Base-by-base conservation (phyloP, 2,113 vertebrate genomes). In the Gasterosteus nipponicus region DNA sequence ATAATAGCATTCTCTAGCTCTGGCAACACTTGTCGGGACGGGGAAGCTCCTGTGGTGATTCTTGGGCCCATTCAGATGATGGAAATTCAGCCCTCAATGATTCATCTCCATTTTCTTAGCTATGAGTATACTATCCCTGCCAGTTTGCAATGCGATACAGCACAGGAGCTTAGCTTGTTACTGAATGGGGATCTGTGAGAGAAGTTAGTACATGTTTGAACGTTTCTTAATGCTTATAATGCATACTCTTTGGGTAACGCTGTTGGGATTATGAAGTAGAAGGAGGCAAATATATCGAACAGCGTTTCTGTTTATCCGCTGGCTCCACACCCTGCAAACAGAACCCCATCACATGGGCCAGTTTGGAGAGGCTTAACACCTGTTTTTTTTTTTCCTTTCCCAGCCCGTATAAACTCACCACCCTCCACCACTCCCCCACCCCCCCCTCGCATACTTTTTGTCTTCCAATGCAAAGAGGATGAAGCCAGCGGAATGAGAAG, bases 391-490 rank as follows among this genome's bases (percentile, higher is more conserved):
- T 83, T 89, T 60, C 80, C 76, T 75, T 67, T 51, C 69, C 60
- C 65, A 76, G 57, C 76, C 75, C 81, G 81, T 91, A 89, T 88
- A 91, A 90, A 92, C 88, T 90, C 85, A 87, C 88, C 22, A 26
- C 22, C 22, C 22, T 26, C 22, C 22, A 26, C 87, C n/a, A n/a
- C n/a, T n/a, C n/a, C n/a, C 86, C 82, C 85, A 80, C 87, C 79
- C 90, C 85, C 75, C 73, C 92, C 87, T 91, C 63, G 84, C 89
- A 91, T 89, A 89, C 89, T 88, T 92, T 93, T 92, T 93, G 91
- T 94, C 89, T 93, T 91, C 90, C 90, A 89, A 93, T 90, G 91
- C 91, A 93, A 93, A 93, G 91, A 92, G 89, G 91, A 93, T 93
- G 92, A 93, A 89, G 87, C 87, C 53, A 88, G 51, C 64, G 81